Evolutionary conservation across 2,888 invertebrate species (phyloP), one percentile per base, ranked within the genome.

Genomic region (Chrysodeixis includens): DNA sequence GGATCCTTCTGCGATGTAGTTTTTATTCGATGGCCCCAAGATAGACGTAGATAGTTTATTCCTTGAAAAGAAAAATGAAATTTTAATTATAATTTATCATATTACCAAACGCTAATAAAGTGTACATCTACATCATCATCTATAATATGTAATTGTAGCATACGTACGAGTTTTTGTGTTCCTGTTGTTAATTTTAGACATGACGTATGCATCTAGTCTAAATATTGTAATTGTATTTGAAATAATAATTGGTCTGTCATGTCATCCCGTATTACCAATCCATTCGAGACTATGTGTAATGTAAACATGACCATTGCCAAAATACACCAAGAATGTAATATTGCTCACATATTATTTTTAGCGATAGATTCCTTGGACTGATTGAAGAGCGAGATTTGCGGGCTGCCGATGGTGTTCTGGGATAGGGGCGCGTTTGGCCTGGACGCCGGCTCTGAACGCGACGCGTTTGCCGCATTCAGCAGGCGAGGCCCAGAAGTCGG

Each of bases 1-100:
- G 0, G 96, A 96, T 0, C 93, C 93, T 30, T 95, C 95, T 0
- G 88, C 75, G 9, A 93, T 90, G 79, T 95, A 96, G 77, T 93
- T 93, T 78, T 94, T 95, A 59, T 94, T 94, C 0, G 93, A 88
- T 0, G 95, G 94, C 0, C 95, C 95, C 14, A 95, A 86, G 20
- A 94, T 87, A 0, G 94, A 95, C 0, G 89, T 87, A 0, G 94
- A 94, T 9, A 94, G 67, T 70, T 94, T 94, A 78, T 94, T 94
- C 91, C 95, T 94, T 78, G 12, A 18, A 22, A 2, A 52, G 22
- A 14, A 20, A 18, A 12, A 18, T 8, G 9, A 49, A 49, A 16
- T 9, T 1, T 49, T 9, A 8, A 49, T 7, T 18, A 26, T 26
- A n/a, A n/a, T n/a, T n/a, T n/a, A n/a, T n/a, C n/a, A n/a, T n/a